A percentile compares a stretch with the other conserved stretches of the same genome.
Evolutionary conservation across 2,888 invertebrate genomes (phyloP).

Genomic region (Hymenopus coronatus): DNA sequence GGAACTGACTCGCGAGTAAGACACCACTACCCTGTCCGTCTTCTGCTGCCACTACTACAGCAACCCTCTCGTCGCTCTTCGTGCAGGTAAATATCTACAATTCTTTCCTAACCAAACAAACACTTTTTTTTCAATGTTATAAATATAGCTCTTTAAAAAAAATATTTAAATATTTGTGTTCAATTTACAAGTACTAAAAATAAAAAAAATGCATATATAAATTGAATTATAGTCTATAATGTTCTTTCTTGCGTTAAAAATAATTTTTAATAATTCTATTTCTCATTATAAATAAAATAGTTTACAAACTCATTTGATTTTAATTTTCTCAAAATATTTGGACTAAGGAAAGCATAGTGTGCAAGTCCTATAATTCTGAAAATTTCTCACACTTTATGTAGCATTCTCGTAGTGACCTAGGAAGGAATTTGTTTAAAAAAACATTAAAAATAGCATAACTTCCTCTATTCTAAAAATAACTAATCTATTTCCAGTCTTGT

Average conservation of each 20-base stretch:
- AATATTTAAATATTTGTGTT: not conserved
- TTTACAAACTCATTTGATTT: too few relatives aligned
- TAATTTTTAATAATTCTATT: too few relatives aligned
- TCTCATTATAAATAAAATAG: too few relatives aligned
- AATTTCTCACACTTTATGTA: too few relatives aligned
- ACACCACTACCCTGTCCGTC: slow-evolving; percentile 12
- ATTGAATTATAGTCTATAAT: not conserved
- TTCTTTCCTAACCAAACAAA: not conserved
- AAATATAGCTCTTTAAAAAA: not conserved
- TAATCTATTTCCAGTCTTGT: too few relatives aligned
- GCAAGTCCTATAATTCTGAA: too few relatives aligned
- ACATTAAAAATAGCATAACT: too few relatives aligned
- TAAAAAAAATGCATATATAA: not conserved
- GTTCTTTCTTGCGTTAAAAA: not conserved
- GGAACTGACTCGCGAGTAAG: slow-evolving; percentile 32
- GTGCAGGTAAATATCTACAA: slow-evolving; percentile 11
- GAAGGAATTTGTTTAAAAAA: too few relatives aligned
- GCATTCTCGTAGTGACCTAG: too few relatives aligned
- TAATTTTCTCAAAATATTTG: too few relatives aligned
- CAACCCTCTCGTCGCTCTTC: not conserved
- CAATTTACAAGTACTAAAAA: not conserved
- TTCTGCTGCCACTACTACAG: slow-evolving; percentile 6
- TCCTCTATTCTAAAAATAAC: too few relatives aligned
- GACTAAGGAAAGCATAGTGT: too few relatives aligned
- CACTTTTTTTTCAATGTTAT: not conserved